phyloP scores from a whole-genome alignment of 2,797 vertebrate species.

The Taenioides sp. region DNA sequence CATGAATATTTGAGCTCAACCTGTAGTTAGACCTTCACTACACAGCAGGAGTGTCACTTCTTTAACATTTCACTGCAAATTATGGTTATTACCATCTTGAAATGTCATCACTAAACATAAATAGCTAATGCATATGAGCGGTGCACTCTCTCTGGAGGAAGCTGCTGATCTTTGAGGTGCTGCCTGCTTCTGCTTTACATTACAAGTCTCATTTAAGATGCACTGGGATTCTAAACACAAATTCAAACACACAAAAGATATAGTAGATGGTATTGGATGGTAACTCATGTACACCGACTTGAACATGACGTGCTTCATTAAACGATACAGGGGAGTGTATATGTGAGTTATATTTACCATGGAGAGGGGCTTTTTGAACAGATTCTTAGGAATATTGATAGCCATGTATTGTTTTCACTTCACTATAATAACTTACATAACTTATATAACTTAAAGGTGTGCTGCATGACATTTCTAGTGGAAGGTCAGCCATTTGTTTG shows the following conservation, averaged over 20 bases:
- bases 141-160: constrained; percentile 20
- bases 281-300: neutral
- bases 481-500: too few relatives aligned
- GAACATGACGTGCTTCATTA: neutral
- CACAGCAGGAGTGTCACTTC: neutral
- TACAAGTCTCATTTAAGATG: constrained; percentile 5
- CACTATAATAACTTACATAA: too few relatives aligned
- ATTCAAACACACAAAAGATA: constrained; percentile 6
- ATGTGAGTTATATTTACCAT: too few relatives aligned
- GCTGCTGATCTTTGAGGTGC: constrained; percentile 6
- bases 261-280: too few relatives aligned
- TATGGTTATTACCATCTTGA: constrained; percentile 7
- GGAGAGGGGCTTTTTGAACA: too few relatives aligned
- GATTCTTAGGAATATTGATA: too few relatives aligned
- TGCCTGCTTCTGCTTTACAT: constrained; percentile 13
- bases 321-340: too few relatives aligned
- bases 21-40: neutral
- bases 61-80: constrained; percentile 10
- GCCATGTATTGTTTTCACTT: too few relatives aligned
- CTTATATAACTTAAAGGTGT: too few relatives aligned
- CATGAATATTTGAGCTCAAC: too few relatives aligned
- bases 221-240: constrained; percentile 8
- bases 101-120: constrained; percentile 21
- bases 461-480: too few relatives aligned
- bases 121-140: constrained; percentile 19